These are phyloP conservation scores for Zoroaster sp. DNA, from an alignment of 53 echinoderm and acorn worm species.

Conservation along the genomic window DNA sequence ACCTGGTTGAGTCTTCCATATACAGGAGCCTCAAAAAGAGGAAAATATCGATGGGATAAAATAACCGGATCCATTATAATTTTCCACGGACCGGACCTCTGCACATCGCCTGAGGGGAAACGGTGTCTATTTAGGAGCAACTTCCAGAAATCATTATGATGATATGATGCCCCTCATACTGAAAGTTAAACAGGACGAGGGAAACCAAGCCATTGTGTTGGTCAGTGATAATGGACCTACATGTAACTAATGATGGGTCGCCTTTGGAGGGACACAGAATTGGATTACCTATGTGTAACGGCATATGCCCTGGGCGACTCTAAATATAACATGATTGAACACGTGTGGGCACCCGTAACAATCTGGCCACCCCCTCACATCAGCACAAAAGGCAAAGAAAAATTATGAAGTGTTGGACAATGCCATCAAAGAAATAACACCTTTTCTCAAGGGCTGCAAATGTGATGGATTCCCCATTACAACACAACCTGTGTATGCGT, in stretches of 20 bases:
- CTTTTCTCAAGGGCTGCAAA: not conserved
- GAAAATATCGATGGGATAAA: not conserved
- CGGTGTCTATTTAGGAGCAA: not conserved
- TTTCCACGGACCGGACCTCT: not conserved
- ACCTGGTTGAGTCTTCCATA: not conserved
- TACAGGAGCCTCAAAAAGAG: no score
- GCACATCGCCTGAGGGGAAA: not conserved
- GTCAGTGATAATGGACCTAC: conserved; percentile 49
- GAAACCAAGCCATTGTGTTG: not conserved
- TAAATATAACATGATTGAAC: conserved; percentile 27
- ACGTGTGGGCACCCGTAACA: conserved; percentile 37
- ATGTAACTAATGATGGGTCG: conserved; percentile 1
- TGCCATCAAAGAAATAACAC: conserved; percentile 5
- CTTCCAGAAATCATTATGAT: not conserved
- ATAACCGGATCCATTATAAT: not conserved
- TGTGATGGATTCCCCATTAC: not conserved
- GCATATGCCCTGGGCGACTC: conserved; percentile 35
- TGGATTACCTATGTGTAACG: conserved; percentile 1
- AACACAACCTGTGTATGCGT: not conserved
- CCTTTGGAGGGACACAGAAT: conserved; percentile 10
- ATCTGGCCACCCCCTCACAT: conserved; percentile 8
- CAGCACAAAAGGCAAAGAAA: conserved; percentile 11
- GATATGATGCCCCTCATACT: conserved; percentile 56
- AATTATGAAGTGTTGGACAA: conserved; percentile 39
- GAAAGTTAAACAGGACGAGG: not conserved